These are phyloP conservation scores for Rhombomys opimus DNA, from an alignment of 2,113 vertebrate species.

Conservation along the genomic window DNA sequence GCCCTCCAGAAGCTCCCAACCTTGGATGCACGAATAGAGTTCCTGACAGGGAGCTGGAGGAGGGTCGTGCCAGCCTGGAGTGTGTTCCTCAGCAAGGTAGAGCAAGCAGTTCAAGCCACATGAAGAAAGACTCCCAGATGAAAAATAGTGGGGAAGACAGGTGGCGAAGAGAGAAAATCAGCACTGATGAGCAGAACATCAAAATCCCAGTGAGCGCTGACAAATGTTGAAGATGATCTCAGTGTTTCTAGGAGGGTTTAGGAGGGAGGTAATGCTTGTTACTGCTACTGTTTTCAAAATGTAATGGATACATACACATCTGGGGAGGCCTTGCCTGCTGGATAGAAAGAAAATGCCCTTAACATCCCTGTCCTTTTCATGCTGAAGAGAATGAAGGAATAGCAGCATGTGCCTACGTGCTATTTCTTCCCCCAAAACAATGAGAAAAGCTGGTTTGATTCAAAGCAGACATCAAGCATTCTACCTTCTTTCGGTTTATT, in stretches of 20 bases:
- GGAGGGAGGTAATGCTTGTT: background rate
- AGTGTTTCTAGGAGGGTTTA: constrained; percentile 3
- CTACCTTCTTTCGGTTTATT: constrained; percentile 17
- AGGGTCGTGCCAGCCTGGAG: background rate
- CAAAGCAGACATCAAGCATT: background rate
- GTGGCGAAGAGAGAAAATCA: background rate
- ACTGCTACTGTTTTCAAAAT: background rate
- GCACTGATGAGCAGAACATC: background rate
- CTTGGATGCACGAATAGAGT: background rate
- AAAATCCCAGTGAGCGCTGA: background rate
- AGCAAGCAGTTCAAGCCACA: background rate
- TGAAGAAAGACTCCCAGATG: background rate
- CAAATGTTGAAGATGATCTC: background rate
- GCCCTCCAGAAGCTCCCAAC: background rate
- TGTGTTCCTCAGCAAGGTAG: background rate
- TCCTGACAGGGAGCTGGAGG: background rate
- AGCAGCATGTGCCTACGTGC: background rate
- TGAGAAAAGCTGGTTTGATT: background rate
- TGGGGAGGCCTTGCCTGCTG: background rate
- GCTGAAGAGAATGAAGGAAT: background rate
- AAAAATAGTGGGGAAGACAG: background rate
- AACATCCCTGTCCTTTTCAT: background rate
- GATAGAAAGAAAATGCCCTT: background rate
- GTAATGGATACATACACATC: background rate
- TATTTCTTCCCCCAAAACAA: constrained; percentile 37